Conservation (phyloP, 2,113 vertebrate genomes). For the Carassius carassius region DNA sequence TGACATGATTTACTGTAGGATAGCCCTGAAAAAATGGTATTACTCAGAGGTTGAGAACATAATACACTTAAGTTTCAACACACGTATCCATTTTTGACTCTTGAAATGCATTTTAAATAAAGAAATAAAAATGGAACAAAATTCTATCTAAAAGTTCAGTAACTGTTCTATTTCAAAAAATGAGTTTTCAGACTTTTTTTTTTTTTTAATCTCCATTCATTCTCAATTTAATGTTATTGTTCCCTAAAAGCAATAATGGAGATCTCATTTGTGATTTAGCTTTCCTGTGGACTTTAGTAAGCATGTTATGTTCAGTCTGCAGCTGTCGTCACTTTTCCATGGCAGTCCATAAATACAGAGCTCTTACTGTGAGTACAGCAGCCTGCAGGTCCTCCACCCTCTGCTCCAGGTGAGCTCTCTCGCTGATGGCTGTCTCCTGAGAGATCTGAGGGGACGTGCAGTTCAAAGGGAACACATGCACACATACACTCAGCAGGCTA, state of each 20-base stretch:
- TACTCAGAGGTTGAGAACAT: not conserved
- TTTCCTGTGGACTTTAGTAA: not conserved
- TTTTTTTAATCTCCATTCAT: not conserved
- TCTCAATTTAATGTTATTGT: not conserved
- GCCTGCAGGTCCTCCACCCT: constrained; percentile 80
- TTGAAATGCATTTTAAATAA: not conserved
- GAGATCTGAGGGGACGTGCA: constrained; percentile 74
- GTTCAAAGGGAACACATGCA: constrained; percentile 44
- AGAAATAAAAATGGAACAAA: not conserved
- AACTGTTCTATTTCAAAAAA: too few relatives aligned
- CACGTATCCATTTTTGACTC: not conserved
- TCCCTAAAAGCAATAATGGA: not conserved
- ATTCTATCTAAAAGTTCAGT: not conserved
- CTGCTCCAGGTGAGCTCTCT: constrained; percentile 81
- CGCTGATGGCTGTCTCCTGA: constrained; percentile 78
- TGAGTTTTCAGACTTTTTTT: not conserved
- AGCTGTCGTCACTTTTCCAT: not conserved
- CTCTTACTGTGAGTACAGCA: constrained; percentile 74
- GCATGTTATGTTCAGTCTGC: not conserved
- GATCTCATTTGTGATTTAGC: not conserved
- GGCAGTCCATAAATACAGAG: not conserved
- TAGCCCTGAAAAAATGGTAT: not conserved
- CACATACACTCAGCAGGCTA: constrained; percentile 36
- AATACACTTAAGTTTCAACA: not conserved
- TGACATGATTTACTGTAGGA: not conserved